phyloP scores from a whole-genome alignment of 2,113 vertebrate species.

The Pogonocichla stellata region DNA sequence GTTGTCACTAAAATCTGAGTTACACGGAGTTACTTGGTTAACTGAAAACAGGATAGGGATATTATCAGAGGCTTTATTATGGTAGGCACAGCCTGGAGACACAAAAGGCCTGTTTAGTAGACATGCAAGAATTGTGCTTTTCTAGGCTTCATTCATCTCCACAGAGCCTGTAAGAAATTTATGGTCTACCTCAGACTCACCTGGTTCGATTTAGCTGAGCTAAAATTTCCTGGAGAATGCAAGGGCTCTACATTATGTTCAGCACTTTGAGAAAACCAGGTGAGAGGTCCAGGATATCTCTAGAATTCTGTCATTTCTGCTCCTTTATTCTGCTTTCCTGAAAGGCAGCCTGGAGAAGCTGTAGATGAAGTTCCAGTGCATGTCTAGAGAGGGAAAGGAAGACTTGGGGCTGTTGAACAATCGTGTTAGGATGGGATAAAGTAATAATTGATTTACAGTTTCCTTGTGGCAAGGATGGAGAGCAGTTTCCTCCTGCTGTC shows the following conservation, averaged over 20 bases:
- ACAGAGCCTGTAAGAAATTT: not conserved
- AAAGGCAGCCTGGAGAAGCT: not conserved
- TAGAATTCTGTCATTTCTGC: not conserved
- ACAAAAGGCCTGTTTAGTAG: not conserved
- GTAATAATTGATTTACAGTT: not conserved
- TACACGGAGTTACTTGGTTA: not conserved
- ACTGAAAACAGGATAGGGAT: not conserved
- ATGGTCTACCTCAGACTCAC: not conserved
- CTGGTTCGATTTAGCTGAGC: not conserved
- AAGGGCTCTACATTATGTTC: not conserved
- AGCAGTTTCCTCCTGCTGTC: not conserved
- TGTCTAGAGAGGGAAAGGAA: not conserved
- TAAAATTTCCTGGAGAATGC: not conserved
- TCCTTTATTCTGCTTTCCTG: not conserved
- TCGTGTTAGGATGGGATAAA: not conserved
- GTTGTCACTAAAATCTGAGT: not conserved
- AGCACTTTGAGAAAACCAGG: not conserved
- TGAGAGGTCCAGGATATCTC: not conserved
- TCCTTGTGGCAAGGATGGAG: not conserved
- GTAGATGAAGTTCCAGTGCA: not conserved
- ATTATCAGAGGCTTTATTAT: not conserved
- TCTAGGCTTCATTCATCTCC: not conserved
- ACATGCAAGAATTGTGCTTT: not conserved
- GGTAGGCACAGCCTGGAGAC: not conserved
- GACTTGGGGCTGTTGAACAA: not conserved